phyloP scores from a whole-genome alignment of 2,888 invertebrate species.

The Acleris sparsana region DNA sequence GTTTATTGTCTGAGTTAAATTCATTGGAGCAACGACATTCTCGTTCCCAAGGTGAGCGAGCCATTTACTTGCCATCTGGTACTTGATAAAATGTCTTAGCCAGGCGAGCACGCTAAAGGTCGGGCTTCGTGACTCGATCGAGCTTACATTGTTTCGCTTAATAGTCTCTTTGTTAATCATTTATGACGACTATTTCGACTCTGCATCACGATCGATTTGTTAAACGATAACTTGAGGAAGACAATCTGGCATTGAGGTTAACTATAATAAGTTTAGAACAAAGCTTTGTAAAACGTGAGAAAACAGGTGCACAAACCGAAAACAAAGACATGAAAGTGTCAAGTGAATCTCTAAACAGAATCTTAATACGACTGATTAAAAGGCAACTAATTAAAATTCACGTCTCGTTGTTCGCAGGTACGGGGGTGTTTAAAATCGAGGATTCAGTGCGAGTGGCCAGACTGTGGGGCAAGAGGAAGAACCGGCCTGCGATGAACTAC shows the following conservation, averaged over 20 bases:
- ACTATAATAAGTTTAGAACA: not conserved
- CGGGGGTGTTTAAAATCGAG: slow-evolving; percentile 99
- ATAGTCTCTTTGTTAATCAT: slow-evolving; percentile 37
- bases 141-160: slow-evolving; percentile 53
- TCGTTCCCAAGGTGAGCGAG: slow-evolving; percentile 61
- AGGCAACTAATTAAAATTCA: slow-evolving; percentile 62
- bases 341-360: slow-evolving; percentile 12
- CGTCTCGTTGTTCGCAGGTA: slow-evolving; percentile 72
- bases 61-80: slow-evolving; percentile 58
- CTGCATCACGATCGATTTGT: slow-evolving; percentile 32
- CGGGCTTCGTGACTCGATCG: slow-evolving; percentile 63
- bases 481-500: slow-evolving; percentile 99
- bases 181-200: slow-evolving; percentile 39
- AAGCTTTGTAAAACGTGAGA: slow-evolving; percentile 7
- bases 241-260: slow-evolving; percentile 16
- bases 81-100: slow-evolving; percentile 54
- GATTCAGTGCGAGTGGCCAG: slow-evolving; percentile 98
- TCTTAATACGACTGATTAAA: slow-evolving; percentile 36
- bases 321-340: slow-evolving; percentile 1
- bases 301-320: not conserved
- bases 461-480: slow-evolving; percentile 98
- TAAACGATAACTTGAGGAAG: slow-evolving; percentile 18
- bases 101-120: slow-evolving; percentile 55
- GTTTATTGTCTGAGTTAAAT: slow-evolving; percentile 49
- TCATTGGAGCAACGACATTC: slow-evolving; percentile 58